Percentiles rank a stretch among this genome's conserved stretches.
These are phyloP conservation scores for Corbicula japonica DNA, from an alignment of 2,888 invertebrate genomes.

Conservation along the genomic window DNA sequence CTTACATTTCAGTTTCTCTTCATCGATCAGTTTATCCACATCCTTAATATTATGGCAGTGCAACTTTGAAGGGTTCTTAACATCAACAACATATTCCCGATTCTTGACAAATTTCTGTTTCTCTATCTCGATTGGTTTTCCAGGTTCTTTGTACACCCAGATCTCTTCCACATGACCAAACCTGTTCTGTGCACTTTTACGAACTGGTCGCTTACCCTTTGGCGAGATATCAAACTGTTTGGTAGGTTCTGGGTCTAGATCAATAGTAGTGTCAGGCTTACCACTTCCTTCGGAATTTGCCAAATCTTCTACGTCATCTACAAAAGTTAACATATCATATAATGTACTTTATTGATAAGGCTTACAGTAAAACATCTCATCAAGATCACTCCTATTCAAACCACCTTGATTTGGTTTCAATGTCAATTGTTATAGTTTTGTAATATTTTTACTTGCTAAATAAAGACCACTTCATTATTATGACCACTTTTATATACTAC, in stretches of 20 bases:
- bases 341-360: no score
- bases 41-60: slow-evolving; percentile 76
- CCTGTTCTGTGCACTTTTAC: slow-evolving; percentile 33
- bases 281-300: no score
- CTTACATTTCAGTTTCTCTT: slow-evolving; percentile 78
- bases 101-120: slow-evolving; percentile 42
- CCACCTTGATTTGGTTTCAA: no score
- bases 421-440: no score
- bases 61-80: slow-evolving; percentile 50
- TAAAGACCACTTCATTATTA: no score
- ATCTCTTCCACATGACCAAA: slow-evolving; percentile 66
- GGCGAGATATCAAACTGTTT: neutral
- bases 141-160: slow-evolving; percentile 69
- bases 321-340: no score
- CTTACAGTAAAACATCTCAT: no score
- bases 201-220: slow-evolving; percentile 16
- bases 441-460: no score
- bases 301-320: neutral
- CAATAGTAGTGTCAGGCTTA: no score
- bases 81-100: slow-evolving; percentile 69
- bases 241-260: no score
- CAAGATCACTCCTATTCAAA: no score
- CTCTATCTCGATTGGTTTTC: slow-evolving; percentile 56
- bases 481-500: no score
- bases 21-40: slow-evolving; percentile 79